phyloP scores from a whole-genome alignment of 2,113 vertebrate genomes.

The Lonchura striata region DNA sequence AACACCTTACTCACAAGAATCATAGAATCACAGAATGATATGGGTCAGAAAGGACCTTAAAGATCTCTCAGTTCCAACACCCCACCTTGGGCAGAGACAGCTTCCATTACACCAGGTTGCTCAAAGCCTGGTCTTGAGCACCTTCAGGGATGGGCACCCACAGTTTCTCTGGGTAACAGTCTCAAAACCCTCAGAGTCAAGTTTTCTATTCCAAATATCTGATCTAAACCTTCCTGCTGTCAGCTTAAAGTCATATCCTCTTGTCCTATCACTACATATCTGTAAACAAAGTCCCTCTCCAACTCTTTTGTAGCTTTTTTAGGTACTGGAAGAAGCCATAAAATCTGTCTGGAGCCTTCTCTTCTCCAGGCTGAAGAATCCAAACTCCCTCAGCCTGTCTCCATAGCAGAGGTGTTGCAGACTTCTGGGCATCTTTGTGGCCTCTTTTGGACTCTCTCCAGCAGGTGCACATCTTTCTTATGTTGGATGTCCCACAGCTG shows the following conservation, averaged over 20 bases:
- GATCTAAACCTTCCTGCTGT: not conserved
- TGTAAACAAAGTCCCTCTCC: not conserved
- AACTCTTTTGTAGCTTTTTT: not conserved
- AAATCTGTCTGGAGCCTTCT: not conserved
- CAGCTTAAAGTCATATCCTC: not conserved
- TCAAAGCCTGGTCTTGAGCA: not conserved
- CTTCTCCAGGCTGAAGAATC: not conserved
- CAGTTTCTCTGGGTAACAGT: not conserved
- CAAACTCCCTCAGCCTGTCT: not conserved
- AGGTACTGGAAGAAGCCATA: not conserved
- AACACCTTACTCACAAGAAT: not conserved
- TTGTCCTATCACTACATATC: not conserved
- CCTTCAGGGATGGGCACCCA: not conserved
- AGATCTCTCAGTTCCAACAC: not conserved
- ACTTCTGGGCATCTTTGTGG: accelerated
- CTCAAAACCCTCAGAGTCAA: not conserved
- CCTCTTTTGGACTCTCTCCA: not conserved
- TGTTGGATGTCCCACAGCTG: not conserved
- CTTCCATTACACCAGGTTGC: not conserved
- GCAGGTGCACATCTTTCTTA: not conserved
- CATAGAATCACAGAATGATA: not conserved
- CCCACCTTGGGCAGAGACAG: not conserved
- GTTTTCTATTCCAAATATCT: not conserved
- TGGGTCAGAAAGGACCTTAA: not conserved
- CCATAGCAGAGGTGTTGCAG: not conserved